Evolutionary conservation across 2,113 vertebrate species (phyloP), one percentile per base, ranked within the genome.

Genomic region (Xiphophorus maculatus): DNA sequence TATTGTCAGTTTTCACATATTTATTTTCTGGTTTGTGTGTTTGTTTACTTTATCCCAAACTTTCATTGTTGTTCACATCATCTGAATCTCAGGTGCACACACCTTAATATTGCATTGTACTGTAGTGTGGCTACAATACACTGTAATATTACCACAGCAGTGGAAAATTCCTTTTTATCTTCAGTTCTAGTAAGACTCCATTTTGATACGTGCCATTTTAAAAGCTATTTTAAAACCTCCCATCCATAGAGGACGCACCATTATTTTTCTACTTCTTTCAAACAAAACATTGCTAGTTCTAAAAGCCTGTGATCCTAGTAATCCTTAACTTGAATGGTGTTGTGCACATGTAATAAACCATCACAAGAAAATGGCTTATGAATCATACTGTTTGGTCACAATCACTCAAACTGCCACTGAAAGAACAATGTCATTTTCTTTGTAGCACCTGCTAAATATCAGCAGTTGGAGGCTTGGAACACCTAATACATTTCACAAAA

Each of bases 361-460:
- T 51, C 30, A 69, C 28, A 48, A 48, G 15, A 68, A 68, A 58
- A 32, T 51, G 67, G 19, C 4, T 51, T 12, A 54, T 54, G 42
- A 69, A 25, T 54, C 28, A 69, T 51, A 19, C 25, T 73, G 28
- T 62, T 44, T 81, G 80, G 79, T 48, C 42, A 72, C 61, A 79
- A 63, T 79, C 62, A 71, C 72, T 69, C 17, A 22, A 68, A 72
- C 33, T 19, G 69, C 71, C 76, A 65, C 28, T 73, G 63, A 44
- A 74, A 67, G 60, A 74, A 78, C 65, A 65, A 72, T 58, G 48
- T 25, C 1, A 68, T 69, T 80, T 83, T 76, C 68, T 71, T 63
- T 63, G 19, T 58, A 14, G 63, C 35, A 11, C 30, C 48, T 64
- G 9, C 66, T 68, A 66, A 84, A 77, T 42, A 79, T 64, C 77